A percentile compares a stretch with the other conserved stretches of the same genome.
These are phyloP conservation scores for Coranthus polyacanthus DNA, from an alignment of 2,797 vertebrate genomes.

Conservation along the genomic window DNA sequence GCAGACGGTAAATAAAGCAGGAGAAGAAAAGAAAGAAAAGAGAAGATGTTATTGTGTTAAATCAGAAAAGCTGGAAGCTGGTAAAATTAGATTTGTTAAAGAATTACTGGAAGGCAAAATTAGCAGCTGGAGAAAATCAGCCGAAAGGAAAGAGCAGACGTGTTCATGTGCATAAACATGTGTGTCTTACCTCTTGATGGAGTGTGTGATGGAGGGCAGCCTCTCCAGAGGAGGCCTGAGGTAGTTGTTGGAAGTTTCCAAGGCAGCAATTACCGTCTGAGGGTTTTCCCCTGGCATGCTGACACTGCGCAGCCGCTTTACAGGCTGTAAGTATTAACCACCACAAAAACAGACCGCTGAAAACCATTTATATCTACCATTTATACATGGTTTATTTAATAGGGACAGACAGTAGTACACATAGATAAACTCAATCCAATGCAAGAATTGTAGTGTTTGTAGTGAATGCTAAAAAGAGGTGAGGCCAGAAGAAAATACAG, in stretches of 20 bases:
- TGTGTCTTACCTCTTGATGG: slow-evolving; percentile 90
- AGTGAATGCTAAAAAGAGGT: no score
- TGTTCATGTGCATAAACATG: slow-evolving; percentile 31
- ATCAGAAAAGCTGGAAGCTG: slow-evolving; percentile 32
- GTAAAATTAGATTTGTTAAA: slow-evolving; percentile 24
- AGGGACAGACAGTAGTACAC: no score
- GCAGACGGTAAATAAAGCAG: slow-evolving; percentile 10
- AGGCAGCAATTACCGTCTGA: slow-evolving; percentile 74
- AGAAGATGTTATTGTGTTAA: slow-evolving; percentile 43
- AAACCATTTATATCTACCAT: not conserved
- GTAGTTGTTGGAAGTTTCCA: slow-evolving; percentile 79
- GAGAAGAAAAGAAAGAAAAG: slow-evolving; percentile 34
- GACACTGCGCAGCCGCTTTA: slow-evolving; percentile 88
- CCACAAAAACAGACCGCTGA: slow-evolving; percentile 33
- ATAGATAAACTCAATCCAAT: no score
- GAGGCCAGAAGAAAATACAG: no score
- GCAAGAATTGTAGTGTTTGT: no score
- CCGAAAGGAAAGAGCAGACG: not conserved
- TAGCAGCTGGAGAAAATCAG: slow-evolving; percentile 35
- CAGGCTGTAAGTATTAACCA: slow-evolving; percentile 63
- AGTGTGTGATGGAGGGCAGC: slow-evolving; percentile 92
- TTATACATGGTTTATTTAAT: no score
- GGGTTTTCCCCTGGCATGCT: slow-evolving; percentile 92
- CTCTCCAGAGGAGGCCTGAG: slow-evolving; percentile 88
- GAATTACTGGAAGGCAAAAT: slow-evolving; percentile 16